Percentiles rank a stretch among this genome's conserved stretches.
Evolutionary conservation across 2,797 vertebrate genomes (phyloP).

Genomic region (Sparus aurata): DNA sequence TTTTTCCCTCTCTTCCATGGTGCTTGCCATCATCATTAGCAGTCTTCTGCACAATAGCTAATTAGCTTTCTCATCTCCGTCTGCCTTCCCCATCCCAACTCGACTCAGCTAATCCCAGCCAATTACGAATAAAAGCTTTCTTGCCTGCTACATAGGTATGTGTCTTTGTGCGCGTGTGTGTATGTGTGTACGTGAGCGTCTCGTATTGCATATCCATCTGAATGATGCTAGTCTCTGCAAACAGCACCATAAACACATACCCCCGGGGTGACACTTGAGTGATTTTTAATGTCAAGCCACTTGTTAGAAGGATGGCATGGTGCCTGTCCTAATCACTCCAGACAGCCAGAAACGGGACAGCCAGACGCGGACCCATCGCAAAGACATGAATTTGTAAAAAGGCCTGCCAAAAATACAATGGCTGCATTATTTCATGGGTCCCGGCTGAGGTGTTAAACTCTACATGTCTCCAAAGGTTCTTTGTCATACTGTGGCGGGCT

Average conservation of each 20-base stretch:
- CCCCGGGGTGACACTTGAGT: conserved; percentile 72
- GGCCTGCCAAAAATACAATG: conserved; percentile 70
- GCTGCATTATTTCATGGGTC: conserved; percentile 73
- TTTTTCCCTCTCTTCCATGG: conserved; percentile 61
- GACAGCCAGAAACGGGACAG: conserved; percentile 66
- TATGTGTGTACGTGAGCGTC: conserved; percentile 24
- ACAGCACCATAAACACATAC: conserved; percentile 54
- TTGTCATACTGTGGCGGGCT: conserved; percentile 71
- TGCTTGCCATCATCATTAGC: conserved; percentile 74
- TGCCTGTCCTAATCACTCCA: conserved; percentile 72
- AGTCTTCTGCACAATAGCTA: conserved; percentile 81
- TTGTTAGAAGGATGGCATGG: conserved; percentile 67
- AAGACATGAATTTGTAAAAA: conserved; percentile 69
- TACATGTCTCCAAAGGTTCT: conserved; percentile 66
- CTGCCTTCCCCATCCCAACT: conserved; percentile 76
- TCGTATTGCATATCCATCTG: conserved; percentile 32
- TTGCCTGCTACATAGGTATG: conserved; percentile 52
- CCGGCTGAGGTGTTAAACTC: conserved; percentile 73
- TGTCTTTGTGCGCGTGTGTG: conserved; percentile 37
- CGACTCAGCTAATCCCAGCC: conserved; percentile 78
- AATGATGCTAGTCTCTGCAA: conserved; percentile 48
- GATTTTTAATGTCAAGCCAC: conserved; percentile 72
- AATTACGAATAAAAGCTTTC: conserved; percentile 78
- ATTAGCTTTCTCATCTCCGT: conserved; percentile 83
- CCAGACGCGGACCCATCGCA: conserved; percentile 45